Conservation (phyloP, 2,888 invertebrate genomes). For the Coecobrya sp. region DNA sequence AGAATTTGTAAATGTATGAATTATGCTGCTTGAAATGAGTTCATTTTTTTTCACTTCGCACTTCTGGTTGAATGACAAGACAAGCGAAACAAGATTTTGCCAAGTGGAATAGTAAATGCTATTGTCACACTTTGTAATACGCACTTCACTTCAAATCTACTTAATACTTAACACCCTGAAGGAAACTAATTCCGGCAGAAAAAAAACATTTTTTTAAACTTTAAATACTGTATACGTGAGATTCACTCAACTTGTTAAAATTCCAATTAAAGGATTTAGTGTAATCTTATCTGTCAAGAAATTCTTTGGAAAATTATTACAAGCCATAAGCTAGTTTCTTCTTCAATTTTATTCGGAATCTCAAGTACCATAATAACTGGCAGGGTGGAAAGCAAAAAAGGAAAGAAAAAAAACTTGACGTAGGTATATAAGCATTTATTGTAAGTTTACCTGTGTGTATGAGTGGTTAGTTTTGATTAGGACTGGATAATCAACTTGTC, state of each 20-base stretch:
- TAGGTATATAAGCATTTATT: slow-evolving; percentile 42
- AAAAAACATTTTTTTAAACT: neutral
- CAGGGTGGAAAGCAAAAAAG: neutral
- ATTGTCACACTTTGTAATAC: slow-evolving; percentile 38
- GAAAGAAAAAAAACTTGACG: slow-evolving; percentile 28
- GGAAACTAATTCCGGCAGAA: slow-evolving; percentile 48
- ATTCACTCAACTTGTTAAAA: slow-evolving; percentile 61
- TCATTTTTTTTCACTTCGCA: neutral
- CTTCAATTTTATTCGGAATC: neutral
- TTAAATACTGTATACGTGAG: neutral
- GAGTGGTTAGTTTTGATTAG: slow-evolving; percentile 53
- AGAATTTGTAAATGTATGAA: slow-evolving; percentile 45
- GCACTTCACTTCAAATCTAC: slow-evolving; percentile 32
- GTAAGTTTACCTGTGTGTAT: slow-evolving; percentile 5
- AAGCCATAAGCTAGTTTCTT: slow-evolving; percentile 7
- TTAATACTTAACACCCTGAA: slow-evolving; percentile 56
- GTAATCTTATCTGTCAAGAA: slow-evolving; percentile 62
- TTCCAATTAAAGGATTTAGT: slow-evolving; percentile 68
- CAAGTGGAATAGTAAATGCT: slow-evolving; percentile 5
- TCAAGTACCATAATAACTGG: neutral
- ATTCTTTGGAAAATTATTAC: slow-evolving; percentile 61
- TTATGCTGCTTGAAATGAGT: slow-evolving; percentile 35
- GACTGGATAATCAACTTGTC: slow-evolving; percentile 74
- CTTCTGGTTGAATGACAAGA: slow-evolving; percentile 33
- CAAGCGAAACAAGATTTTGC: slow-evolving; percentile 39